A percentile compares a stretch with the other conserved stretches of the same genome.
Conservation (phyloP, 2,888 invertebrate species). For the Euzophera pinguis region DNA sequence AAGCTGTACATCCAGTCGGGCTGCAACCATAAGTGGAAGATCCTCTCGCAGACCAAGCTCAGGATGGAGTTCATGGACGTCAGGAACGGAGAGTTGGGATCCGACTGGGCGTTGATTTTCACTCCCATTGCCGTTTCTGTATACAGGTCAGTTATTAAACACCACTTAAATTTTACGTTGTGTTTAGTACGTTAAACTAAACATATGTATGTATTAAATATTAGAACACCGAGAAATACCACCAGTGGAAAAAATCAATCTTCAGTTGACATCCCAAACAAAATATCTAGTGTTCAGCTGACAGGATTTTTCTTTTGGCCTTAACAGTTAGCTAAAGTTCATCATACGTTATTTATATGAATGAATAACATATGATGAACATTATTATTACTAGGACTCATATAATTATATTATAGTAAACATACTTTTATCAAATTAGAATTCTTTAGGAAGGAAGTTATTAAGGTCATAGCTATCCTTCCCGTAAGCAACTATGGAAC, state of each 20-base stretch:
- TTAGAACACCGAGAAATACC: too few species aligned
- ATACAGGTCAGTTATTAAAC: too few species aligned
- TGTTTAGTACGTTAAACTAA: neutral
- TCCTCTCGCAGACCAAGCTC: slow-evolving; percentile 52
- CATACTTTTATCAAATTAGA: neutral
- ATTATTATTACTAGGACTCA: too few species aligned
- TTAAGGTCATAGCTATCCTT: neutral
- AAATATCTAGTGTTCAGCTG: too few species aligned
- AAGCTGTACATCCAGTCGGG: slow-evolving; percentile 79
- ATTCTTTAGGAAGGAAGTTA: slow-evolving; percentile 7
- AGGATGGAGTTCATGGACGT: slow-evolving; percentile 42
- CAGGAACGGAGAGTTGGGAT: slow-evolving; percentile 52
- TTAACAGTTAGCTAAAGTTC: too few species aligned
- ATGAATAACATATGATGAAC: too few species aligned
- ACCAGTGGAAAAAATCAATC: too few species aligned
- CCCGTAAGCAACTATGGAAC: neutral
- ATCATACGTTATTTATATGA: too few species aligned
- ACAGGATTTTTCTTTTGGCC: too few species aligned
- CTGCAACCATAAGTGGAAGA: slow-evolving; percentile 69
- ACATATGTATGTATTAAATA: too few species aligned
- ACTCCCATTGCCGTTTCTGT: slow-evolving; percentile 55
- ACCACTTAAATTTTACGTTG: neutral
- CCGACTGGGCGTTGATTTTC: slow-evolving; percentile 55
- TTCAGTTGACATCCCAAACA: too few species aligned
- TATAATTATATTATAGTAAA: neutral